Percentiles rank a stretch among this genome's conserved stretches.
These are phyloP conservation scores for Pardalotus punctatus DNA, from an alignment of 2,113 vertebrate species.

Conservation along the genomic window DNA sequence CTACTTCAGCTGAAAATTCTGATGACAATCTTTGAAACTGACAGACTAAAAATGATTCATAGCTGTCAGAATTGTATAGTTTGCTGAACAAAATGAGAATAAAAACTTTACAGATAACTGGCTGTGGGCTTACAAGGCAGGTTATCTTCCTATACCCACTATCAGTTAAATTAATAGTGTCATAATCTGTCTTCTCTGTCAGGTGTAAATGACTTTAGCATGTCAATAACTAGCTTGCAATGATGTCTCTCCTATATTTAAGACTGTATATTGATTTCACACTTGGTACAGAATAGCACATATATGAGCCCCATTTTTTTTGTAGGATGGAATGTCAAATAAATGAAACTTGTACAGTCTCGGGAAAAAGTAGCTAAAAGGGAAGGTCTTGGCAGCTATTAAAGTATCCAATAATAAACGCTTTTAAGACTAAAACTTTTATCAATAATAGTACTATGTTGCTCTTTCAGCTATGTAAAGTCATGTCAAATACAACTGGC, in stretches of 20 bases:
- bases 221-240: slow-evolving; percentile 59
- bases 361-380: slow-evolving; percentile 10
- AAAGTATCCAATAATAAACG: background rate
- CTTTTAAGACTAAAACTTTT: background rate
- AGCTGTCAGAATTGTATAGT: slow-evolving; percentile 61
- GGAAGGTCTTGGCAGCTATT: background rate
- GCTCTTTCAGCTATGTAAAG: background rate
- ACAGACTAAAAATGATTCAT: slow-evolving; percentile 69
- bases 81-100: slow-evolving; percentile 58
- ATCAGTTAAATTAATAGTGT: slow-evolving; percentile 60
- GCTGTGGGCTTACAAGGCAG: slow-evolving; percentile 22
- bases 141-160: slow-evolving; percentile 31
- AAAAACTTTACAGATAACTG: slow-evolving; percentile 58
- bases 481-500: background rate
- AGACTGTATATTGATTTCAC: slow-evolving; percentile 53
- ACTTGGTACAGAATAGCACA: slow-evolving; percentile 16
- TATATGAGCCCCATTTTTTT: background rate
- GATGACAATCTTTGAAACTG: slow-evolving; percentile 72
- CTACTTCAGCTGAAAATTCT: slow-evolving; percentile 73
- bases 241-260: slow-evolving; percentile 46
- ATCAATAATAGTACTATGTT: background rate
- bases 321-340: slow-evolving; percentile 11
- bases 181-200: slow-evolving; percentile 54
- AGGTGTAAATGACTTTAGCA: slow-evolving; percentile 56
- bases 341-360: background rate